Evolutionary conservation across 2,888 invertebrate species (phyloP).

Genomic region (Trichopoda pennipes): DNA sequence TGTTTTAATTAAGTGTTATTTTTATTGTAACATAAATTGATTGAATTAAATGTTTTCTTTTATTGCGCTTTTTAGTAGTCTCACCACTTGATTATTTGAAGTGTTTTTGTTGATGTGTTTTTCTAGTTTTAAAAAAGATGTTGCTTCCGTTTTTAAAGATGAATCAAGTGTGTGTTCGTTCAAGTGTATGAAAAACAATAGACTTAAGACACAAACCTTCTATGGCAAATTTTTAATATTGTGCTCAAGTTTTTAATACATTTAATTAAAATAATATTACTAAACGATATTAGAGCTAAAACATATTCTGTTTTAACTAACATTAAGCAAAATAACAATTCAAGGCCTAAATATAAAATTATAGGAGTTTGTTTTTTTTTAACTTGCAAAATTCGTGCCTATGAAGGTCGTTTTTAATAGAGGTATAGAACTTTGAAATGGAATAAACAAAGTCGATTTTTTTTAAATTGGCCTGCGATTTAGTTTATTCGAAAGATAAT

Average conservation of each 20-base stretch:
- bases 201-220: constrained; percentile 52
- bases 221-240: constrained; percentile 9
- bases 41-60: constrained; percentile 36
- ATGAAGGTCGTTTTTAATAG: too few species aligned
- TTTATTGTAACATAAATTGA: constrained; percentile 39
- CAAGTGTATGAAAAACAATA: constrained; percentile 36
- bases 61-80: constrained; percentile 9
- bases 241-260: constrained; percentile 1
- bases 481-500: too few species aligned
- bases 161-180: constrained; percentile 3
- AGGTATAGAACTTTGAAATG: too few species aligned
- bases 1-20: constrained; percentile 38
- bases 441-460: too few species aligned
- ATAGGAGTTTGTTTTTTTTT: too few species aligned
- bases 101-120: not conserved
- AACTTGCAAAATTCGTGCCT: too few species aligned
- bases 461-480: too few species aligned
- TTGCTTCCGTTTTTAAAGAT: constrained; percentile 49
- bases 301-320: too few species aligned
- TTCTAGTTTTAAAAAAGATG: constrained; percentile 4
- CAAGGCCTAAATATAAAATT: too few species aligned
- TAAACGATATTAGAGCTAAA: too few species aligned
- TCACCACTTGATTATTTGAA: not conserved
- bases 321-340: too few species aligned
- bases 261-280: too few species aligned